phyloP scores from a whole-genome alignment of 2,113 vertebrate species.

The Mungos mungo region DNA sequence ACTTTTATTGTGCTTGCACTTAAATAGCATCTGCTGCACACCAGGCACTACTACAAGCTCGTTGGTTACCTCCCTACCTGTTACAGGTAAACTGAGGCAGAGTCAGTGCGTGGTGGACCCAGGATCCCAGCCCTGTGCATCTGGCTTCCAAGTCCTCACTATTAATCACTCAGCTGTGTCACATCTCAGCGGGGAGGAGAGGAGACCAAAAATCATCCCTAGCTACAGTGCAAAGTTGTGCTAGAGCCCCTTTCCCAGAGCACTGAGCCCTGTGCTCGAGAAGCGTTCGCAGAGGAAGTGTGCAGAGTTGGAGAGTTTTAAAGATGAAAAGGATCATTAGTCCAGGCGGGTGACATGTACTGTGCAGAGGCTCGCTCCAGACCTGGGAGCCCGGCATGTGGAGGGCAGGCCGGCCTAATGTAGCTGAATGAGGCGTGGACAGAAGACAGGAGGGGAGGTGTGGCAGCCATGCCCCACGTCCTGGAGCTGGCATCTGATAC shows the following conservation, averaged over 20 bases:
- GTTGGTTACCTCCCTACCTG: not conserved
- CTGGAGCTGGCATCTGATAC: not conserved
- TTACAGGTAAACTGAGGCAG: not conserved
- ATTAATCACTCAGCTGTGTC: not conserved
- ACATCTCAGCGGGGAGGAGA: not conserved
- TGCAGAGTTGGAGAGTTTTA: not conserved
- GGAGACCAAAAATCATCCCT: not conserved
- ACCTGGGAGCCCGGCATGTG: not conserved
- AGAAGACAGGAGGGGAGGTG: not conserved
- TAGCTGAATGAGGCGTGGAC: not conserved
- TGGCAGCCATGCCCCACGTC: fast-evolving
- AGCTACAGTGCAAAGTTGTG: not conserved
- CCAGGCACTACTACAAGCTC: not conserved
- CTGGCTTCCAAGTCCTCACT: not conserved
- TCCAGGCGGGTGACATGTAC: not conserved
- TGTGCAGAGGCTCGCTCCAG: not conserved
- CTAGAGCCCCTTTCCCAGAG: not conserved
- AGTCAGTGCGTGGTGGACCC: not conserved
- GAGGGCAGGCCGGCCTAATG: not conserved
- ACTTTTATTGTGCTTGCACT: not conserved
- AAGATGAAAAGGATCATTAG: not conserved
- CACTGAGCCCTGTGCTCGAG: not conserved
- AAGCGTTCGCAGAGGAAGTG: not conserved
- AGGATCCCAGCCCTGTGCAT: not conserved
- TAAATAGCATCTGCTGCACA: not conserved